Evolutionary conservation across 1,140 invertebrate species (phyloP), one percentile per base, ranked within the genome.

Genomic region (Daktulosphaira vitifoliae): DNA sequence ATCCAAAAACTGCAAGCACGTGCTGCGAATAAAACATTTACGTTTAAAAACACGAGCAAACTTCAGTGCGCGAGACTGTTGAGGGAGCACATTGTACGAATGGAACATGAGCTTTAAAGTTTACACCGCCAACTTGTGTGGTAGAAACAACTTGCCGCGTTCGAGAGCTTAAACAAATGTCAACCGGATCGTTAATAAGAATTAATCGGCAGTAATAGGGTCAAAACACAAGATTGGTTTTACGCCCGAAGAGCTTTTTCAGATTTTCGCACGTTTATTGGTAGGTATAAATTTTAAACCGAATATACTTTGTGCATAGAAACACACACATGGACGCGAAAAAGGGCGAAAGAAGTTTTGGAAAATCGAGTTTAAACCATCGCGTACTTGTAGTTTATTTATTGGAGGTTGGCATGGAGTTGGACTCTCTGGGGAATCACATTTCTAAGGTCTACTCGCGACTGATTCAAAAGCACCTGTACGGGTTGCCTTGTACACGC

Each of bases 391-490:
- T 44, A 48, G 56, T 62, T 62, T 62, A 62, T 62, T 62, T 62
- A 62, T 62, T 26, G 56, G 56, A 62, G 29, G 29, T 33, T 39
- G 56, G 56, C 5, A 0, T 38, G 20, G 42, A 29, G 29, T 46
- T 16, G 38, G 46, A 39, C 46, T 62, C 46, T 62, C 56, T 39
- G 20, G 29, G 5, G 29, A 6, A 11, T 33, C 29, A 6, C 29
- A 6, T 11, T 11, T 33, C 29, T 11, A 11, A 44, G 39, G 54
- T 16, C 54, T 25, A 39, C 38, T 42, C 23, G 15, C 5, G 56
- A 42, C 25, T 62, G 39, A 62, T 62, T 46, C 46, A 62, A 62
- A 62, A 62, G 56, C 56, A 62, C 56, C 56, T 62, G 56, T 11
- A 62, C 16, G 42, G 13, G 46, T 20, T 26, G 29, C 16, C 29